These are phyloP conservation scores for Blennius ocellaris DNA, from an alignment of 2,113 vertebrate species.

Conservation along the genomic window DNA sequence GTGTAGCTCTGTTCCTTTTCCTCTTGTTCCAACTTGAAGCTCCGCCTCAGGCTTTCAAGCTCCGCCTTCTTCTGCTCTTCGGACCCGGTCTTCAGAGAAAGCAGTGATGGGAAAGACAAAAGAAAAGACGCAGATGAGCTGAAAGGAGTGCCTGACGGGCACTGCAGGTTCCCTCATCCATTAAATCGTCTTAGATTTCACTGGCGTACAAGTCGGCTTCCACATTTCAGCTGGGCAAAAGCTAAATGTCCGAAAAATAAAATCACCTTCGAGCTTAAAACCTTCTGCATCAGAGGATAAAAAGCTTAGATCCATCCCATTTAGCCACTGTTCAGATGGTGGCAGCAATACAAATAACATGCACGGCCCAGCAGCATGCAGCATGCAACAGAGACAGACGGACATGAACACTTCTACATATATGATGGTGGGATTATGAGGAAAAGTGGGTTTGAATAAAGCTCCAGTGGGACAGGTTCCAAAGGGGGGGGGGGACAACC, in stretches of 20 bases:
- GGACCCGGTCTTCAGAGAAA: slow-evolving; percentile 72
- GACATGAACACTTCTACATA: slow-evolving; percentile 41
- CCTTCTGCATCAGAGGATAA: slow-evolving; percentile 68
- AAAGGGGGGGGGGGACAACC: too few species aligned
- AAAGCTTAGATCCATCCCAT: slow-evolving; percentile 73
- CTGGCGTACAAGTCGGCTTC: slow-evolving; percentile 29
- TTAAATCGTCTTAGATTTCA: slow-evolving; percentile 1
- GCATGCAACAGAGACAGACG: slow-evolving; percentile 52
- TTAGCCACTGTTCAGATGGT: slow-evolving; percentile 66
- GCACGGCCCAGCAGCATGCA: slow-evolving; percentile 9
- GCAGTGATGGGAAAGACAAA: slow-evolving; percentile 2
- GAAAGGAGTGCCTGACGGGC: too few species aligned
- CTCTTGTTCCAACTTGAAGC: slow-evolving; percentile 69
- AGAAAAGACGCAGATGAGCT: background rate
- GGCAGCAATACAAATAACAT: slow-evolving; percentile 33
- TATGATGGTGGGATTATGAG: slow-evolving; percentile 74
- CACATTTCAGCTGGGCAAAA: slow-evolving; percentile 51
- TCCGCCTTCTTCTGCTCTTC: slow-evolving; percentile 73
- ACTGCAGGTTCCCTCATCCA: background rate
- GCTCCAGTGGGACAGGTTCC: slow-evolving; percentile 70
- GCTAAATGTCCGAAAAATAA: slow-evolving; percentile 43
- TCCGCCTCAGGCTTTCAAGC: slow-evolving; percentile 71
- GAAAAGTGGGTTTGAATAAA: slow-evolving; percentile 68
- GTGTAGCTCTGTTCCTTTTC: slow-evolving; percentile 78
- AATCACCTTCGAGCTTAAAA: slow-evolving; percentile 56